Evolutionary conservation across 2,888 invertebrate species (phyloP).

Genomic region (Temnothorax rugatulus): DNA sequence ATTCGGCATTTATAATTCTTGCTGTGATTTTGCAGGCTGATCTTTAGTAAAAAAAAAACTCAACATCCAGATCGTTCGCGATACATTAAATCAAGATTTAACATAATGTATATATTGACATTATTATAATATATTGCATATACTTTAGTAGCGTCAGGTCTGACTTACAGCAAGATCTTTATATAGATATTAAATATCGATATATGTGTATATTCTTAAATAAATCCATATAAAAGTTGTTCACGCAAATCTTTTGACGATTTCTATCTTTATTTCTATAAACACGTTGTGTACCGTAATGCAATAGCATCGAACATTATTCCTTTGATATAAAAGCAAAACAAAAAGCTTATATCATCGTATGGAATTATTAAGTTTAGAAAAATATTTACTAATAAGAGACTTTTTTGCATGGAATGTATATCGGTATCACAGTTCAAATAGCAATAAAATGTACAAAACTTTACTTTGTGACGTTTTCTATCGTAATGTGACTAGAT

Average conservation of each 20-base stretch:
- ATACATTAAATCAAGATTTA: constrained; percentile 22
- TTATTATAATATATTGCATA: neutral
- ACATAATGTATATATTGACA: neutral
- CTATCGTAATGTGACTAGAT: constrained; percentile 42
- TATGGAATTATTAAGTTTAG: constrained; percentile 29
- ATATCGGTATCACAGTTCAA: constrained; percentile 55
- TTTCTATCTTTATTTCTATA: constrained; percentile 15
- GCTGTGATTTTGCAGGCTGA: neutral
- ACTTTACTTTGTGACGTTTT: constrained; percentile 19
- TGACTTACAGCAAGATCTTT: constrained; percentile 19
- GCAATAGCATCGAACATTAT: constrained; percentile 2
- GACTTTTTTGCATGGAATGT: neutral
- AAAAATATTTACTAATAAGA: constrained; percentile 37
- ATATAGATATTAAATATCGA: constrained; percentile 4
- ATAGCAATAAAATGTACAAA: constrained; percentile 35
- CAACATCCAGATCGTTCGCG: neutral
- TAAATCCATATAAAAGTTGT: constrained; percentile 31
- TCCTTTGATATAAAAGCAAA: neutral
- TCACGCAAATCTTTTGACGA: constrained; percentile 8
- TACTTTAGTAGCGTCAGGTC: neutral
- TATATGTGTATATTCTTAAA: constrained; percentile 10
- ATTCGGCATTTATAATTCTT: constrained; percentile 1
- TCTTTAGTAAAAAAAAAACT: constrained; percentile 15
- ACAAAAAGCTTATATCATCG: neutral
- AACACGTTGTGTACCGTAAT: neutral